A percentile compares a stretch with the other conserved stretches of the same genome.
phyloP scores from a whole-genome alignment of 2,888 invertebrate species.

The Caenorhabditis sp. region DNA sequence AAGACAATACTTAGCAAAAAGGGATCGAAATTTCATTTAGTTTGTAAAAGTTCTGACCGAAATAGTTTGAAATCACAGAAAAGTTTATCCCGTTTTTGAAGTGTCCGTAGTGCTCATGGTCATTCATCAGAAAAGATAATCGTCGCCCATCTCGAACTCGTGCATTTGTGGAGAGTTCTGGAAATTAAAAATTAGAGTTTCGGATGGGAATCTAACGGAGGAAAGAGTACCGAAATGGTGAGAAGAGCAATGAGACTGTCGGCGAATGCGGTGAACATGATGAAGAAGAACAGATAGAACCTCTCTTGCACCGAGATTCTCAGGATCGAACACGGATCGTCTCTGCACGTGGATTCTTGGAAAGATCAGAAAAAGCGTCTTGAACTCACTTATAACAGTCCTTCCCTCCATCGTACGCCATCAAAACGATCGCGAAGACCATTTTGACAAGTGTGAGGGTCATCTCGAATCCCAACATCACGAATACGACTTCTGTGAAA shows the following conservation, averaged over 20 bases:
- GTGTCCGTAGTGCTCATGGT: background rate
- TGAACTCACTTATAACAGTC: slow-evolving; percentile 22
- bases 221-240: slow-evolving; percentile 31
- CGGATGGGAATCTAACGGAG: too few relatives aligned
- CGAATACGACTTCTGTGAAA: slow-evolving; percentile 47
- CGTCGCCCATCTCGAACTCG: slow-evolving; percentile 46
- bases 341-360: background rate
- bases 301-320: slow-evolving; percentile 9
- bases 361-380: background rate
- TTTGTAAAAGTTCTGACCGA: background rate
- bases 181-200: background rate
- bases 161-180: slow-evolving; percentile 57
- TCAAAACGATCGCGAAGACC: slow-evolving; percentile 37
- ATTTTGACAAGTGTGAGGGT: slow-evolving; percentile 21
- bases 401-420: slow-evolving; percentile 38
- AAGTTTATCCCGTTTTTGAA: slow-evolving; percentile 2
- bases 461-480: slow-evolving; percentile 38
- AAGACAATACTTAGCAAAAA: background rate
- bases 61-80: background rate
- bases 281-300: slow-evolving; percentile 39
- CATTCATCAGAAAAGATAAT: slow-evolving; percentile 28
- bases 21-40: background rate
- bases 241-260: slow-evolving; percentile 38
- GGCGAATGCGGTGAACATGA: slow-evolving; percentile 23
- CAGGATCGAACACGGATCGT: slow-evolving; percentile 26